Base-by-base conservation (phyloP, 2,797 vertebrate genomes). In the Brachyalestes nurse region DNA sequence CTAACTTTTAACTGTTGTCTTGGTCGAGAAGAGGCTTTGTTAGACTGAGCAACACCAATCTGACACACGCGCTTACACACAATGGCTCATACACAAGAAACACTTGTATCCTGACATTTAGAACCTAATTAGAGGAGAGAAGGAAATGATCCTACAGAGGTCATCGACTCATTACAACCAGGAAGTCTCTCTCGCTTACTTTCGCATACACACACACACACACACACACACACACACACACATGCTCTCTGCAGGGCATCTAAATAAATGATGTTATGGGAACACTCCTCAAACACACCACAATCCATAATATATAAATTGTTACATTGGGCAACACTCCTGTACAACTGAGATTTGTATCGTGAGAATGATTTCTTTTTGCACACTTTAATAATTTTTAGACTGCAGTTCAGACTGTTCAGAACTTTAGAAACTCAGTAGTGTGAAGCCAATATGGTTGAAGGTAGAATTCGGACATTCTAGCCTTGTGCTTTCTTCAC, bases 31-130 rank as follows among this genome's bases (percentile, higher is more conserved):
- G 83, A 72, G 80, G 75, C 67, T 38, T 83, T 38, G 69, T 64
- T 81, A 75, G 38, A 77, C 74, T 25, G 66, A 60, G 72, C 72
- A 70, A 58, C 70, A 10, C 73, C 60, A 23, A 67, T 85, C 71
- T 8, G 70, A 12, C 77, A 80, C 69, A 62, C 77, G 78, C 66
- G 83, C 14, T 53, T 34, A 70, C 13, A 72, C 28, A 53, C 78
- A 75, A 64, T 57, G 61, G 58, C 19, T 40, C 17, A 79, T 55
- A 82, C 80, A 87, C 78, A 82, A 76, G 67, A 83, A 81, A 13
- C 64, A 85, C 77, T 88, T 87, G 83, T 82, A 85, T 87, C 86
- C 82, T 93, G 92, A 92, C 92, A 93, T 94, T 94, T 91, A 86
- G 86, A 90, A 88, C 82, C 89, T 92, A 90, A 93, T 94, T 91